A percentile compares a stretch with the other conserved stretches of the same genome.
phyloP scores from a whole-genome alignment of 2,113 vertebrate species.

The Onychostruthus taczanowskii region DNA sequence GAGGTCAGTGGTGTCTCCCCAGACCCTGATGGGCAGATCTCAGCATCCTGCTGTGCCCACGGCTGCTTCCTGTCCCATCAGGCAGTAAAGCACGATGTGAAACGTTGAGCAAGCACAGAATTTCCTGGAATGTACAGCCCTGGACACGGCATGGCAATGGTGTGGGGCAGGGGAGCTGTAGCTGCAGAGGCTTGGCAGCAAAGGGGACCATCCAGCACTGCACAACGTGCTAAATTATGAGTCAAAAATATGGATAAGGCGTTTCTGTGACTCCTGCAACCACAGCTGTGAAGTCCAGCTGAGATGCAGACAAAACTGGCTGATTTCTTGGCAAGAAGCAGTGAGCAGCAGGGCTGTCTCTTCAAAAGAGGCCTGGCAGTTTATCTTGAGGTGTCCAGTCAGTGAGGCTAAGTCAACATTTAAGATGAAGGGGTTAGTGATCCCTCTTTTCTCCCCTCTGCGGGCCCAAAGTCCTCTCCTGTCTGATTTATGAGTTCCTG shows the following conservation, averaged over 20 bases:
- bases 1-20: not conserved
- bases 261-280: not conserved
- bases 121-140: accelerated
- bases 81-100: not conserved
- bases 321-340: not conserved
- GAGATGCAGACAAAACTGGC: not conserved
- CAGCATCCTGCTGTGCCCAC: accelerated
- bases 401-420: constrained; percentile 1
- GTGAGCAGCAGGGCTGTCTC: not conserved
- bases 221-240: not conserved
- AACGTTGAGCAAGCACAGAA: not conserved
- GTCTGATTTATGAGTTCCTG: constrained; percentile 48
- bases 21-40: accelerated
- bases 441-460: not conserved
- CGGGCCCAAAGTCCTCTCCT: not conserved
- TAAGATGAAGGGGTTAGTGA: constrained; percentile 27
- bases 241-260: not conserved
- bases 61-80: not conserved
- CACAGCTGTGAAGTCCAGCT: constrained; percentile 2
- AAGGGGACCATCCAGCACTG: accelerated
- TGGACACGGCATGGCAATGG: accelerated
- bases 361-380: constrained; percentile 24
- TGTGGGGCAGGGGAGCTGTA: not conserved
- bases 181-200: accelerated
- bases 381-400: constrained; percentile 16